A percentile compares a stretch with the other conserved stretches of the same genome.
Evolutionary conservation across 2,888 invertebrate species (phyloP).

Genomic region (Sthenelais limicola): DNA sequence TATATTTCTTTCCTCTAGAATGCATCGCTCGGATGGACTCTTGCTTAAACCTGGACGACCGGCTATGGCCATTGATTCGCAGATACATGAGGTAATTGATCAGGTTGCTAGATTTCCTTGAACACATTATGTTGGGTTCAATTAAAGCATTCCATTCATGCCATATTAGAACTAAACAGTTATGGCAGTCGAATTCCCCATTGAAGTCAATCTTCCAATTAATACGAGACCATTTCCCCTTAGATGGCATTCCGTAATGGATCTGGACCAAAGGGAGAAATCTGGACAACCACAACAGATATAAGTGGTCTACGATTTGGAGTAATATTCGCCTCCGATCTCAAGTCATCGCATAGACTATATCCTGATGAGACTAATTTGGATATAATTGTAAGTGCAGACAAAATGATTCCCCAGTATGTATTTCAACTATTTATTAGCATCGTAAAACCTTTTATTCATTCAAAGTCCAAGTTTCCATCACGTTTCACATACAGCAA

Average conservation of each 20-base stretch:
- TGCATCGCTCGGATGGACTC: conserved; percentile 52
- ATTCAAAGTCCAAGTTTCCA: too few relatives aligned
- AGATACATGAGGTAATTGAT: conserved; percentile 52
- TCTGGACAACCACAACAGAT: conserved; percentile 62
- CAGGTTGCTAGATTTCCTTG: not conserved
- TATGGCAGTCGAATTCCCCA: not conserved
- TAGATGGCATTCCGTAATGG: conserved; percentile 56
- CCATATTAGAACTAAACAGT: too few relatives aligned
- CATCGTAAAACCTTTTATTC: too few relatives aligned
- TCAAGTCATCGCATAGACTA: conserved; percentile 53
- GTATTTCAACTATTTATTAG: too few relatives aligned
- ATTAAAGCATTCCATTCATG: not conserved
- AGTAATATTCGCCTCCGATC: conserved; percentile 61
- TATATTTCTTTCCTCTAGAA: conserved; percentile 33
- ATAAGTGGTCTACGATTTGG: conserved; percentile 57
- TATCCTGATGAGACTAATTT: conserved; percentile 56
- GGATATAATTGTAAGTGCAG: not conserved
- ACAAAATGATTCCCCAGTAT: too few relatives aligned
- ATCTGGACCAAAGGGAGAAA: conserved; percentile 57
- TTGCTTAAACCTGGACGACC: conserved; percentile 54
- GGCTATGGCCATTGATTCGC: conserved; percentile 55
- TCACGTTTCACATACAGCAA: too few relatives aligned
- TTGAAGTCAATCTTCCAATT: not conserved
- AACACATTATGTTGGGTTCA: not conserved
- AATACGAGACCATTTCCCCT: not conserved